These are phyloP conservation scores for Drosophila ercepeae DNA, from an alignment of 1,140 invertebrate species.

Conservation along the genomic window DNA sequence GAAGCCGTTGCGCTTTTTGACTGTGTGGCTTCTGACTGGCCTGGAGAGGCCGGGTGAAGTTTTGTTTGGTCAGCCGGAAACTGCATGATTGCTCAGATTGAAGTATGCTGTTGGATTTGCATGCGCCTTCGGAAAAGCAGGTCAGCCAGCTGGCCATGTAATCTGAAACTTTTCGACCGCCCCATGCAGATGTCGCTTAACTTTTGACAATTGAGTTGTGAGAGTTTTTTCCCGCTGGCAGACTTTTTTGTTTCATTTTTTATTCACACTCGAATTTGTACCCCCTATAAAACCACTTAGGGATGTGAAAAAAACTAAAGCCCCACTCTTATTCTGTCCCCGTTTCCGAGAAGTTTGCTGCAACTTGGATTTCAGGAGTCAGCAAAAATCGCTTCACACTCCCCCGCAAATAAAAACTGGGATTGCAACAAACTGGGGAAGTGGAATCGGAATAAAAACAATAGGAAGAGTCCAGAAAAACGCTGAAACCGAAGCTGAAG, in stretches of 20 bases:
- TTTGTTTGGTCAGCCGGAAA: constrained; percentile 74
- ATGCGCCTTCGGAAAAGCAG: constrained; percentile 53
- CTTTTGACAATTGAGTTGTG: constrained; percentile 73
- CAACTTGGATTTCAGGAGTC: constrained; percentile 65
- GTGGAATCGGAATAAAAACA: constrained; percentile 10
- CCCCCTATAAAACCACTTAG: constrained; percentile 64
- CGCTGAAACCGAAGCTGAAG: constrained; percentile 33
- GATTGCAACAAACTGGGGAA: constrained; percentile 42
- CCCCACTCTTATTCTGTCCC: neutral
- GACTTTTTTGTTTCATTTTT: constrained; percentile 17
- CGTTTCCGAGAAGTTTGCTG: constrained; percentile 33
- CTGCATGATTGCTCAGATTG: constrained; percentile 39
- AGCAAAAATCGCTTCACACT: constrained; percentile 62
- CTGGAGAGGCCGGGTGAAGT: constrained; percentile 63
- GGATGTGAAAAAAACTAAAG: constrained; percentile 34
- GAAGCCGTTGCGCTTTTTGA: constrained; percentile 68
- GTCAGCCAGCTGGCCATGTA: constrained; percentile 56
- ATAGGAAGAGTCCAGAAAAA: neutral
- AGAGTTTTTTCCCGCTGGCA: constrained; percentile 18
- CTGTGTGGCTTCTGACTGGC: constrained; percentile 47
- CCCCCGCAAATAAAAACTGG: constrained; percentile 33
- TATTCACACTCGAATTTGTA: constrained; percentile 55
- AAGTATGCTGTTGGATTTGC: constrained; percentile 59
- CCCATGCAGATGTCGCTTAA: constrained; percentile 39
- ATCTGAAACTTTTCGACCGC: constrained; percentile 50